Evolutionary conservation across 2,797 vertebrate genomes (phyloP).

Genomic region (Syngnathus acus): DNA sequence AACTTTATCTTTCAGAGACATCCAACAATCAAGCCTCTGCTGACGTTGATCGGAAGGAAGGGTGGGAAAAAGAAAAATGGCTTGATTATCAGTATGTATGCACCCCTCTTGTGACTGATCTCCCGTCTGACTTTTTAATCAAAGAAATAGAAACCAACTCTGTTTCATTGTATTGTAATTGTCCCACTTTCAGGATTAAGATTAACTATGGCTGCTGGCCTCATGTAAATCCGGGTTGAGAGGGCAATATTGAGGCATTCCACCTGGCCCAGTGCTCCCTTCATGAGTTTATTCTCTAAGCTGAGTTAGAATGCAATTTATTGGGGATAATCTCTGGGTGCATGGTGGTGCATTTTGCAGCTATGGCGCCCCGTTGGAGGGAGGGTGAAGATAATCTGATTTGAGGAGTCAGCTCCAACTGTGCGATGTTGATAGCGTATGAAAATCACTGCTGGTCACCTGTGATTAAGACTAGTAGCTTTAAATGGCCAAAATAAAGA

Average conservation of each 20-base stretch:
- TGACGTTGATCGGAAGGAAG: no score
- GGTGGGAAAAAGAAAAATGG: no score
- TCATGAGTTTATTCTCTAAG: slow-evolving; percentile 64
- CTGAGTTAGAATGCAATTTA: slow-evolving; percentile 62
- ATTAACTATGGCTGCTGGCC: slow-evolving; percentile 24
- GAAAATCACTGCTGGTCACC: no score
- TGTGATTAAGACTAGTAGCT: neutral
- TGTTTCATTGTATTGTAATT: slow-evolving; percentile 39
- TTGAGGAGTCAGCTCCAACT: neutral
- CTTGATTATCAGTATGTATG: neutral
- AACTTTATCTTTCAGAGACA: neutral
- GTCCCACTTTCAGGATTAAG: slow-evolving; percentile 44
- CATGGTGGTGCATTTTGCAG: slow-evolving; percentile 23
- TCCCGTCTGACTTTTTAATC: neutral
- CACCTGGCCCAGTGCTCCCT: slow-evolving; percentile 60
- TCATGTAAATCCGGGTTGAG: slow-evolving; percentile 41
- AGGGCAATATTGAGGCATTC: slow-evolving; percentile 68
- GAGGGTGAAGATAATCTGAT: neutral
- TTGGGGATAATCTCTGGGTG: slow-evolving; percentile 24
- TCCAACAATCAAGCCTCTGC: neutral
- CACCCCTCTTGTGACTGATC: neutral
- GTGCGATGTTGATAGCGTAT: neutral
- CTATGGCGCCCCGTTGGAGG: neutral
- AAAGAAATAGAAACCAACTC: slow-evolving; percentile 7
- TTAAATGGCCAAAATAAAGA: neutral